Conservation (phyloP, 2,888 invertebrate species). For the Conistra vaccinii region DNA sequence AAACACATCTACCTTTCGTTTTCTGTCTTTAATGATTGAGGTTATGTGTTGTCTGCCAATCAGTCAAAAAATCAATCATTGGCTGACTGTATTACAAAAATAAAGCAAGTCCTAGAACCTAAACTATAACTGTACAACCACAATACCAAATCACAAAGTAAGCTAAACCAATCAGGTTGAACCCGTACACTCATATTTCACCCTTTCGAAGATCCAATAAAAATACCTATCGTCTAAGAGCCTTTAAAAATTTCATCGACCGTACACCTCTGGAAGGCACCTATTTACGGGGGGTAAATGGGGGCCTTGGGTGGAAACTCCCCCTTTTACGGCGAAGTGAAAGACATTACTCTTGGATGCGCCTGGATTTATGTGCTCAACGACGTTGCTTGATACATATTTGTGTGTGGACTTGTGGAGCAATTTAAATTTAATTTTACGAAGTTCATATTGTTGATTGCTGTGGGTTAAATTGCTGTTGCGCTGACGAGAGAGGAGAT, state of each 20-base stretch:
- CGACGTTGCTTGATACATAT: constrained; percentile 63
- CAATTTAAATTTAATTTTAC: constrained; percentile 53
- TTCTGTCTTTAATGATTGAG: too few species aligned
- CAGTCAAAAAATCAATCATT: background rate
- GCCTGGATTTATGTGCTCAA: constrained; percentile 72
- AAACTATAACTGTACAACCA: background rate
- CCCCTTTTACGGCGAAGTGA: constrained; percentile 70
- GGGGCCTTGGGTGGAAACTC: constrained; percentile 23
- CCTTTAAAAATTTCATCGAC: constrained; percentile 84
- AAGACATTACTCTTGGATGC: constrained; percentile 78
- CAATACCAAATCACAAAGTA: constrained; percentile 13
- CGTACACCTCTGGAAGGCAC: constrained; percentile 69
- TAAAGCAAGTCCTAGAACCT: background rate
- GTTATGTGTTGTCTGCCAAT: background rate
- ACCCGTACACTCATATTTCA: constrained; percentile 60
- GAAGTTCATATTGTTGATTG: constrained; percentile 37
- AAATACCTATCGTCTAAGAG: constrained; percentile 78
- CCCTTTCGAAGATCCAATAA: constrained; percentile 73
- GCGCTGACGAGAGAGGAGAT: constrained; percentile 17
- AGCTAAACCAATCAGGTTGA: constrained; percentile 51
- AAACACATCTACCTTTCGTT: background rate
- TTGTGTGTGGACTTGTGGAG: constrained; percentile 54
- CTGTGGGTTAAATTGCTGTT: constrained; percentile 23
- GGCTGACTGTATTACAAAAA: background rate
- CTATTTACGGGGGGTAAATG: constrained; percentile 51